Evolutionary conservation across 2,797 vertebrate species (phyloP), one percentile per base, ranked within the genome.

Genomic region (Danio kyathit): DNA sequence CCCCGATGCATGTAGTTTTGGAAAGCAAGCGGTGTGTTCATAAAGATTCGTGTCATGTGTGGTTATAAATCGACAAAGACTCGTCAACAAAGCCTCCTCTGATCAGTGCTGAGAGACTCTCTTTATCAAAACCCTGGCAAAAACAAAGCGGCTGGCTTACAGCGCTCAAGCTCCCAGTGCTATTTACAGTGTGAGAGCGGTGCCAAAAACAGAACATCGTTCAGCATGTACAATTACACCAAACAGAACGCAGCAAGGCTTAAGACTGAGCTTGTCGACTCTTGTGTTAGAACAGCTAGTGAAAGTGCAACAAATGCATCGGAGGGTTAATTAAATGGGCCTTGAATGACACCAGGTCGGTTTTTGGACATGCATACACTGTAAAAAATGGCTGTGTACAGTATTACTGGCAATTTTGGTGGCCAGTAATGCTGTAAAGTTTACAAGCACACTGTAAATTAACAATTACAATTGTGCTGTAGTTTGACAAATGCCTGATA

Each of bases 171-270:
- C 69, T 52, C 59, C 56, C 71, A 60, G 71, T 73, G 60, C 81
- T 83, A 81, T 83, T 85, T 80, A 78, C 60, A 82, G 81, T 59
- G 54, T 61, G 49, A 21, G 48, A 2, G 43, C 21, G 16, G 63
- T 77, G 74, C 78, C 78, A 70, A 79, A 72, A 79, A 40, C 49
- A 77, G 57, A 63, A 56, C 57, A 72, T 11, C 17, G 16, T 40
- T 82, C 46, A 44, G 57, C 56, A 71, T 80, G 77, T 83, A 69
- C 69, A 76, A 83, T 80, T 85, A 60, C 29, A 56, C n/a, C 64
- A 65, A 70, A 74, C 48, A 66, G 54, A 64, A 84, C 73, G 74
- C 56, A 41, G 49, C 12, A 69, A 75, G 44, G 49, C n/a, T 69
- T 83, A 19, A 83, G 40, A 81, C 44, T 74, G 66, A 52, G 73